Base-by-base conservation (phyloP, 2,797 vertebrate species). In the Tachyglossus aculeatus region DNA sequence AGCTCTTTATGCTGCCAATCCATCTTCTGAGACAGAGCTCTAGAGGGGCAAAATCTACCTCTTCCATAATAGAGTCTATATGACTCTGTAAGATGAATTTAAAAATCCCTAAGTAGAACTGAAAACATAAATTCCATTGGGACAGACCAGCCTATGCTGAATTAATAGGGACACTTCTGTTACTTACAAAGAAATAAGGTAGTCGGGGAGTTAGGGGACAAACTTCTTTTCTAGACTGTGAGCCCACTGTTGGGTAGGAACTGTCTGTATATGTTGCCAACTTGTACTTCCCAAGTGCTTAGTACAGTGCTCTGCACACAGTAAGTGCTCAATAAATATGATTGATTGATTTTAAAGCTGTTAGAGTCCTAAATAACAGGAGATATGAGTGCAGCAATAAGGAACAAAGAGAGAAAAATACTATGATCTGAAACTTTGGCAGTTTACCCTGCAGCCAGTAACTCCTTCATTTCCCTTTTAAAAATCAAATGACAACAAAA, bases 1-100 rank as follows among this genome's bases (percentile, higher is more conserved):
- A 67, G 19, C 53, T 78, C 71, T 74, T 86, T 39, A 50, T 47
- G 21, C 64, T 80, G 73, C 53, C 52, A 78, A 72, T 86, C 38
- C 27, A 43, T 74, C 63, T 85, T 80, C 48, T 24, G 21, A 80
- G 57, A 71, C 48, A 41, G 58, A 56, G 21, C n/a, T 68, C 55
- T 44, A 57, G 37, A 47, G 72, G 52, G 63, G 18, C 33, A 82
- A 67, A 44, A 69, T 32, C 19, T 57, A 19, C 47, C 45, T 81
- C 36, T 74, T 74, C 57, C 50, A 50, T 63, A 57, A 70, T 31
- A 48, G 21, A 14, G 50, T 21, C 34, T 66, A 41, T 11, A 2
- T 48, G 3, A 31, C 62, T 34, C 56, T 72, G 58, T 57, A 25
- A 66, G 45, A 71, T 34, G 14, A 71, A 34, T 18, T 39, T 54